Evolutionary conservation across 2,113 vertebrate species (phyloP).

Genomic region (Vimba vimba): DNA sequence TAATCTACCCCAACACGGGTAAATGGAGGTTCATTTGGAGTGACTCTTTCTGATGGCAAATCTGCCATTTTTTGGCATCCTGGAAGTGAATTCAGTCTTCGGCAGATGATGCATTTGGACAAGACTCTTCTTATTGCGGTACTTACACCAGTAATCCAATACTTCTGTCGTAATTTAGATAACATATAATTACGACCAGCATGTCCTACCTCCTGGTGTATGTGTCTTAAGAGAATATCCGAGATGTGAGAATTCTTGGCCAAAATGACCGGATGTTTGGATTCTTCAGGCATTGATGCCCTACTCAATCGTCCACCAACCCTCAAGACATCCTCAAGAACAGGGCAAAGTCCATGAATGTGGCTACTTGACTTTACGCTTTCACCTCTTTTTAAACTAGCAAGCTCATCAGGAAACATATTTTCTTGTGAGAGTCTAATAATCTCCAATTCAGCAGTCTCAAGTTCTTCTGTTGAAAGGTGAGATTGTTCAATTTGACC

Average conservation of each 20-base stretch:
- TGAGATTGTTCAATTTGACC: background rate
- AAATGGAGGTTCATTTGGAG: no score
- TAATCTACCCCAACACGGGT: background rate
- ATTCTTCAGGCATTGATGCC: slow-evolving; percentile 32
- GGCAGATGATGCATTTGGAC: background rate
- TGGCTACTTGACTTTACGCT: slow-evolving; percentile 14
- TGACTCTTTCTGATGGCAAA: no score
- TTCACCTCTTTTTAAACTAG: background rate
- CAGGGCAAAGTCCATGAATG: slow-evolving; percentile 2
- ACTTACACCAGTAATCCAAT: slow-evolving; percentile 26
- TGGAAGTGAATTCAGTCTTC: background rate
- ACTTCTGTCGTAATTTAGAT: background rate
- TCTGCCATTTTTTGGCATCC: no score
- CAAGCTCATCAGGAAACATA: slow-evolving; percentile 22
- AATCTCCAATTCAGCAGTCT: slow-evolving; percentile 17
- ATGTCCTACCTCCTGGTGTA: slow-evolving; percentile 31
- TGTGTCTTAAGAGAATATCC: slow-evolving; percentile 14
- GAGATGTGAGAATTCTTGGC: slow-evolving; percentile 25
- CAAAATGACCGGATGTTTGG: slow-evolving; percentile 40
- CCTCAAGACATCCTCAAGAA: slow-evolving; percentile 16
- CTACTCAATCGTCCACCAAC: slow-evolving; percentile 16
- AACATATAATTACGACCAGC: background rate
- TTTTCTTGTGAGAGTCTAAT: background rate
- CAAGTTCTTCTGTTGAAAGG: slow-evolving; percentile 7
- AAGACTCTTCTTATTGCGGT: background rate